Percentiles rank a stretch among this genome's conserved stretches.
Evolutionary conservation across 2,113 vertebrate species (phyloP).

Genomic region (Entelurus aequoreus): DNA sequence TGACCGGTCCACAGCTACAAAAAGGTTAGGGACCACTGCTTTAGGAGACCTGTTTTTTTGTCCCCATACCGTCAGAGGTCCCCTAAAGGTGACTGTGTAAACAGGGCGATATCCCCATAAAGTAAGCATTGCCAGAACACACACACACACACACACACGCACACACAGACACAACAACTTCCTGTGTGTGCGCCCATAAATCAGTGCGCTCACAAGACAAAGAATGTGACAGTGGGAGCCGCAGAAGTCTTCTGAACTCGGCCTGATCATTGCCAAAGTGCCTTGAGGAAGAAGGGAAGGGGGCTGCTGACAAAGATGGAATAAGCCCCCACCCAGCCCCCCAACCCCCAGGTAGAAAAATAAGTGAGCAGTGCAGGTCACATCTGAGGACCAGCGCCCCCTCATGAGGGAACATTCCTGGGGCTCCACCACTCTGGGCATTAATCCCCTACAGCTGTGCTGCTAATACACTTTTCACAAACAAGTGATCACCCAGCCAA

Average conservation of each 20-base stretch:
- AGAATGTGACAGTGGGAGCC: constrained; percentile 53
- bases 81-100: no score
- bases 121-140: neutral
- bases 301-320: constrained; percentile 47
- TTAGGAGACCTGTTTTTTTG: no score
- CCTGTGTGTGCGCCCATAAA: constrained; percentile 53
- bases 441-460: constrained; percentile 98
- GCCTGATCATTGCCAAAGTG: constrained; percentile 39
- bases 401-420: constrained; percentile 82
- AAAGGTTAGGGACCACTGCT: no score
- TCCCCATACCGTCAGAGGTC: no score
- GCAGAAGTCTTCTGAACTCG: constrained; percentile 39
- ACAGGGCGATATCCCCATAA: no score
- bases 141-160: neutral
- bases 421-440: constrained; percentile 82
- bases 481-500: constrained; percentile 78
- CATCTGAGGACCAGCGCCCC: constrained; percentile 63
- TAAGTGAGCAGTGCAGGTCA: constrained; percentile 42
- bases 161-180: constrained; percentile 31
- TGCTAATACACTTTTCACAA: constrained; percentile 92
- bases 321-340: constrained; percentile 2
- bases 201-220: constrained; percentile 54
- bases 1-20: no score
- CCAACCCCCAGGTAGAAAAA: neutral
- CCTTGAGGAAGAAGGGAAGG: constrained; percentile 28